Evolutionary conservation across 2,113 vertebrate species (phyloP).

Genomic region (Menura novaehollandiae): DNA sequence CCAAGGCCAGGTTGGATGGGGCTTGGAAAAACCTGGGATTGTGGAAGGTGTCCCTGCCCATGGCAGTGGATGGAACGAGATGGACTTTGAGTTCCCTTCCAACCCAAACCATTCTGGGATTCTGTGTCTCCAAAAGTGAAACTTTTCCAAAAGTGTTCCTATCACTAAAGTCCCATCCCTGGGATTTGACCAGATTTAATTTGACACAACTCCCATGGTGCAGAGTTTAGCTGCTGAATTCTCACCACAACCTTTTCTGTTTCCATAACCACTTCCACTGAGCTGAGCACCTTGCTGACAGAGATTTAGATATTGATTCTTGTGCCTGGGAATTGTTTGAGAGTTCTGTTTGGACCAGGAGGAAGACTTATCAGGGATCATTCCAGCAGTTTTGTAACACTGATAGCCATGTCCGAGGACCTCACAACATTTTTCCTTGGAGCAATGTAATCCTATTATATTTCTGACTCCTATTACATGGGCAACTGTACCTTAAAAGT

Average conservation of each 20-base stretch:
- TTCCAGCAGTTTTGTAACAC: not conserved
- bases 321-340: not conserved
- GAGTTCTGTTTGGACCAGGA: not conserved
- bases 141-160: not conserved
- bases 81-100: not conserved
- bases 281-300: not conserved
- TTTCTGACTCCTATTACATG: not conserved
- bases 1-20: fast-evolving
- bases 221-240: not conserved
- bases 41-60: not conserved
- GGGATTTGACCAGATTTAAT: not conserved
- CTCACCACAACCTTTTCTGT: not conserved
- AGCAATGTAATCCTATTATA: fast-evolving
- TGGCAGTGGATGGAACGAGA: not conserved
- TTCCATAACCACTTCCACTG: not conserved
- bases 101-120: not conserved
- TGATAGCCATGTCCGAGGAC: not conserved
- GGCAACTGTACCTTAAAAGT: not conserved
- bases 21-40: not conserved
- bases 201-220: fast-evolving
- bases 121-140: not conserved
- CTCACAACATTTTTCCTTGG: not conserved
- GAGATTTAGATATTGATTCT: not conserved
- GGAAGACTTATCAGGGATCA: not conserved
- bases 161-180: not conserved